Evolutionary conservation across 2,888 invertebrate genomes (phyloP).

Genomic region (Diaperis boleti): DNA sequence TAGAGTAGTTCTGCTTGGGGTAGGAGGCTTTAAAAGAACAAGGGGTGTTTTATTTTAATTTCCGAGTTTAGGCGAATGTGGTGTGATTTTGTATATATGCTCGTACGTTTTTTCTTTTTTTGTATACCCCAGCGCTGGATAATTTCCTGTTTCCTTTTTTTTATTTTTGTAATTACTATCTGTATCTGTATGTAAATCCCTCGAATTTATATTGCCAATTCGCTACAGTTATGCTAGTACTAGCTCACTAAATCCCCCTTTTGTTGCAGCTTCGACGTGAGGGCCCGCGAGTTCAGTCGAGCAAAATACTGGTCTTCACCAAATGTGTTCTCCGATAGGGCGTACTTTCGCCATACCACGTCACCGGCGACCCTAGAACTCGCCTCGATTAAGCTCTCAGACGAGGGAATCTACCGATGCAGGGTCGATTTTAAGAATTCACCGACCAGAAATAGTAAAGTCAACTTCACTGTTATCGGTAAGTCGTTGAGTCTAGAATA

Average conservation of each 20-base stretch:
- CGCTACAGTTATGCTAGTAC: constrained; percentile 1
- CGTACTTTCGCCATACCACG: constrained; percentile 70
- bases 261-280: constrained; percentile 71
- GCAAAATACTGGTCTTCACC: constrained; percentile 73
- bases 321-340: constrained; percentile 69
- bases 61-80: too few species aligned
- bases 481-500: constrained; percentile 62
- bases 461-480: constrained; percentile 82
- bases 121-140: too few species aligned
- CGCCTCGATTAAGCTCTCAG: constrained; percentile 71
- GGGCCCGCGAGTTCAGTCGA: constrained; percentile 69
- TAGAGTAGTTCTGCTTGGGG: too few species aligned
- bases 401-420: constrained; percentile 80
- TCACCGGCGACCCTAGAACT: constrained; percentile 72
- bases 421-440: constrained; percentile 81
- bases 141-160: too few species aligned
- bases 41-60: too few species aligned
- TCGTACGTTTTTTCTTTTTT: too few species aligned
- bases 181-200: too few species aligned
- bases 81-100: too few species aligned
- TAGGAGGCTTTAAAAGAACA: too few species aligned
- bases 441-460: constrained; percentile 79
- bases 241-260: not conserved
- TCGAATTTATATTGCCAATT: too few species aligned
- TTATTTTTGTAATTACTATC: too few species aligned